Evolutionary conservation across 2,888 invertebrate species (phyloP), one percentile per base, ranked within the genome.

Genomic region (Frankliniella intonsa): DNA sequence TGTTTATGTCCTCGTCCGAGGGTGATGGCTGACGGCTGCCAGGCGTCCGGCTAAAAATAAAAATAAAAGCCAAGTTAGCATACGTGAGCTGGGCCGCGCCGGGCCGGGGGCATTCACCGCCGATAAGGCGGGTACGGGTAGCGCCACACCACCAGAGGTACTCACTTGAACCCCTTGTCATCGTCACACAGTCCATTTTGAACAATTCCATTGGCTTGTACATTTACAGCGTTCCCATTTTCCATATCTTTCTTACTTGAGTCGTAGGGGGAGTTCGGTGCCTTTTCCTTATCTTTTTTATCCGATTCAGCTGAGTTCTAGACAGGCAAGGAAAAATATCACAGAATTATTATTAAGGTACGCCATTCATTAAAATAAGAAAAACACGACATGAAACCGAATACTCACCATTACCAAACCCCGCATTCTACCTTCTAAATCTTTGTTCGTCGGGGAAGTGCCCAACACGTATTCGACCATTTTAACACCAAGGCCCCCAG

Each of bases 391-490:
- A 3, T 62, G 17, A 62, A 17, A 62, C 17, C 17, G 17, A 38
- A n/a, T 80, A 84, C 86, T 85, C 85, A 88, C 88, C 87, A 89
- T 87, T 86, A 91, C 92, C 81, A 93, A 88, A 82, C 90, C 90
- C 84, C 93, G 89, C 90, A 94, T 90, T 84, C 93, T 89, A 81
- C 92, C 91, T 86, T 93, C 93, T 83, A 93, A 87, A 86, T 93
- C 94, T 88, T 94, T 93, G 86, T 91, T 91, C 85, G 96, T 97
- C 38, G 97, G 96, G 84, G 96, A 96, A 84, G 95, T 95, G 85
- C 97, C 96, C 86, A 99, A 91, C 83, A 99, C 98, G 88, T 98
- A 98, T 89, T 99, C 98, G 82, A 98, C 98, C 97, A 98, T 98
- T 91, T 98, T 98, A 85, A 97, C 96, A 85, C 97, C 97, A 85